Percentiles rank a stretch among this genome's conserved stretches.
These are phyloP conservation scores for Calosoma granatense DNA, from an alignment of 1,140 invertebrate species.

Conservation along the genomic window DNA sequence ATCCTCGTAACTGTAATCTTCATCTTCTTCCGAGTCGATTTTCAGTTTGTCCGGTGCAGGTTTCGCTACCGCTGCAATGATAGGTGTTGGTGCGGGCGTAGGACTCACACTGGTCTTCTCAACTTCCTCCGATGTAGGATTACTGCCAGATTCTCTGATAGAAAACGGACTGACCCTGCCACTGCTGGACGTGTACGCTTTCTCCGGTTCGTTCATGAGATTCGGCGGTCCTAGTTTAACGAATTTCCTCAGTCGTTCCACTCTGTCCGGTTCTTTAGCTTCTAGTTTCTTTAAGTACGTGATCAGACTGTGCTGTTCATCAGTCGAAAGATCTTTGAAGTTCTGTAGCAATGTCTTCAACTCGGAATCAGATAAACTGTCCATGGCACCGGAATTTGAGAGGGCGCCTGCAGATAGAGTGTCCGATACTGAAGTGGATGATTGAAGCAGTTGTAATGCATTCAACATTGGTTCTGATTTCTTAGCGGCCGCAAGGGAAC, in stretches of 20 bases:
- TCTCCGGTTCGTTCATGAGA: constrained; percentile 16
- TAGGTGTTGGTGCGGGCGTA: not conserved
- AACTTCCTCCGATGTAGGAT: constrained; percentile 19
- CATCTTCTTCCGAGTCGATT: constrained; percentile 48
- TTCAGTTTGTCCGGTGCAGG: constrained; percentile 23
- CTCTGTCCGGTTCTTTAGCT: constrained; percentile 53
- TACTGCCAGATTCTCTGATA: constrained; percentile 24
- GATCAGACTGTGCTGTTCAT: constrained; percentile 69
- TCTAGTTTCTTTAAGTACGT: constrained; percentile 68
- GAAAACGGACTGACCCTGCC: constrained; percentile 27
- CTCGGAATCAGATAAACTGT: constrained; percentile 62
- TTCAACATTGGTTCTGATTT: constrained; percentile 5
- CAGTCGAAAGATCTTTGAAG: constrained; percentile 62
- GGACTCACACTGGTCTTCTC: not conserved
- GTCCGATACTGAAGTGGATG: not conserved
- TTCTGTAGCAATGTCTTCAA: constrained; percentile 64
- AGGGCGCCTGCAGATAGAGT: not conserved
- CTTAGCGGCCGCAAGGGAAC: constrained; percentile 10
- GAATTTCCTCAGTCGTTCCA: constrained; percentile 56
- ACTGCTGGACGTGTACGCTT: constrained; percentile 32
- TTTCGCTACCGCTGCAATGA: too few relatives aligned
- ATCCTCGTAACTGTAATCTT: constrained; percentile 59
- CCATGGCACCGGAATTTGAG: constrained; percentile 38
- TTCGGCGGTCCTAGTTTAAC: constrained; percentile 42
- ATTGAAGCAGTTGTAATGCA: constrained; percentile 3